Evolutionary conservation across 2,797 vertebrate genomes (phyloP), one percentile per base, ranked within the genome.

Genomic region (Agapornis canus): DNA sequence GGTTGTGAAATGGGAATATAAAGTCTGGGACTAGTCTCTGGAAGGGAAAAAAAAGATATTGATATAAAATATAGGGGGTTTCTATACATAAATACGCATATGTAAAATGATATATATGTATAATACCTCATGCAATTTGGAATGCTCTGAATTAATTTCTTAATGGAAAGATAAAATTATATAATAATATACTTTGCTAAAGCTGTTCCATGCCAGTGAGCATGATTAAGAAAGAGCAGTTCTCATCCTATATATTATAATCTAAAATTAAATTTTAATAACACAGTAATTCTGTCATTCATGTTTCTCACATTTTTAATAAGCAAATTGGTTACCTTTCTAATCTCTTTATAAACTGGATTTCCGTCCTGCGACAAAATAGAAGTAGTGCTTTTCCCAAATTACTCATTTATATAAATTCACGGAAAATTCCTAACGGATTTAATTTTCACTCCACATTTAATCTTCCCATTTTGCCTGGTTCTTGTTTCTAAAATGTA

Each of bases 211-310:
- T 66, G 56, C 93, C 63, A 96, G 43, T 85, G 52, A 96, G 32
- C 71, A 56, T 91, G 93, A 96, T 96, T 97, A 96, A 95, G 86
- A 93, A 92, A 79, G 47, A 95, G 37, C 47, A 95, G 82, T 91
- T 97, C 96, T 96, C 60, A 56, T 96, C 86, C 64, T 83, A 82
- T 65, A 95, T 97, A 94, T 96, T 95, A 72, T 92, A 88, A 94
- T 94, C 96, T 79, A 6, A 97, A 97, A 95, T 97, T 92, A 95
- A 94, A 88, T 96, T 95, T 97, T 95, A 96, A 95, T 97, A 94
- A 90, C 0, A 0, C 65, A 79, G 77, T 90, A 95, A 88, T 93
- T 60, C 45, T 94, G 88, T 89, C 78, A 86, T 89, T 97, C 73
- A 63, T 64, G 20, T 89, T 96, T 80, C 82, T 45, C 89, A 32